These are phyloP conservation scores for Thereva unica DNA, from an alignment of 2,888 invertebrate species.

Conservation along the genomic window DNA sequence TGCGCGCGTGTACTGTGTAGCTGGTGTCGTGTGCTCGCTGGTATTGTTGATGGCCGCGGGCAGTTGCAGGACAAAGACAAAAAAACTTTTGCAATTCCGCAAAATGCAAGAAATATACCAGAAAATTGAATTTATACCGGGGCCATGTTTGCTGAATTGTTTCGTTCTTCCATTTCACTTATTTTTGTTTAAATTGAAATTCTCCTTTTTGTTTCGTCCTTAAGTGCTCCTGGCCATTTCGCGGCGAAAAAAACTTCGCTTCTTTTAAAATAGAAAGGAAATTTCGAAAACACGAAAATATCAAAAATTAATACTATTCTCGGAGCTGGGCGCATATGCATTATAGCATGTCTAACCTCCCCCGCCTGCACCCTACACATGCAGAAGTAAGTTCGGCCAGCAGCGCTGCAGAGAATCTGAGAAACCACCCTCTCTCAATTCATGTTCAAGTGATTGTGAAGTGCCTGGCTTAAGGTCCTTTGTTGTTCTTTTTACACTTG, in stretches of 20 bases:
- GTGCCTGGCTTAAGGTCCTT: too few relatives aligned
- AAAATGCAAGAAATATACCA: slow-evolving; percentile 11
- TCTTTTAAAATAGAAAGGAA: slow-evolving; percentile 15
- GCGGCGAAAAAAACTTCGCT: not conserved
- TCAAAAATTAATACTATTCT: too few relatives aligned
- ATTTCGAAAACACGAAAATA: slow-evolving; percentile 4
- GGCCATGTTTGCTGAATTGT: slow-evolving; percentile 18
- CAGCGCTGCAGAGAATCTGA: too few relatives aligned
- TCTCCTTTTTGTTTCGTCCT: slow-evolving; percentile 19
- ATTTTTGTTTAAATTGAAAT: slow-evolving; percentile 24
- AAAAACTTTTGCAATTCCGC: slow-evolving; percentile 26
- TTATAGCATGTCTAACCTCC: slow-evolving; percentile 9
- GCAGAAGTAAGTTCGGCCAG: too few relatives aligned
- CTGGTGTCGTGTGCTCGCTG: not conserved
- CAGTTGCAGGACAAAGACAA: slow-evolving; percentile 25
- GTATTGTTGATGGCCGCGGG: slow-evolving; percentile 22
- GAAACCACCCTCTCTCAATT: too few relatives aligned
- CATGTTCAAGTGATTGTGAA: too few relatives aligned
- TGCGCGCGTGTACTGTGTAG: too few relatives aligned
- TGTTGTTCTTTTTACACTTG: not conserved
- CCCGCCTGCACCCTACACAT: too few relatives aligned
- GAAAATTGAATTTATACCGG: slow-evolving; percentile 24
- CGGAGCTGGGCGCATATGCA: not conserved
- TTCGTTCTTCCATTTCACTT: slow-evolving; percentile 7
- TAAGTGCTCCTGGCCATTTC: slow-evolving; percentile 17